Evolutionary conservation across 2,113 vertebrate genomes (phyloP).

Genomic region (Paracyprichromis sp.): DNA sequence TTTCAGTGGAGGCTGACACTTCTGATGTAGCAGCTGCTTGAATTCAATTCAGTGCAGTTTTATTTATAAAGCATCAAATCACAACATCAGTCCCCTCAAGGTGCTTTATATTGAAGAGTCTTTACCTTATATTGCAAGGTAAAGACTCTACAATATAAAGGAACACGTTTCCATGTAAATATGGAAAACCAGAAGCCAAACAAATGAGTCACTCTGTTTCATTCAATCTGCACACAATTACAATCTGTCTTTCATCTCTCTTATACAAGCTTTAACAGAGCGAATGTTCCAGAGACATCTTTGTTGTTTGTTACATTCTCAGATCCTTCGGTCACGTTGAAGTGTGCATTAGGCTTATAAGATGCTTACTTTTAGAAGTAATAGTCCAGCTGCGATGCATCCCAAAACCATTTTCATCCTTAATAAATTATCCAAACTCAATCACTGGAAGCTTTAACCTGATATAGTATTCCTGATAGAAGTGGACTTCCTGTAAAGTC

Average conservation of each 20-base stretch:
- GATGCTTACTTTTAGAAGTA: not conserved
- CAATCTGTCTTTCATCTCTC: accelerated
- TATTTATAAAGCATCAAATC: not conserved
- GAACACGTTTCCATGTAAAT: not conserved
- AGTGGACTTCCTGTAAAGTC: conserved; percentile 14
- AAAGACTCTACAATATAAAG: not conserved
- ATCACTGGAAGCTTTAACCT: not conserved
- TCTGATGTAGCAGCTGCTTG: not conserved
- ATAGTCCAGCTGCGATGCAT: not conserved
- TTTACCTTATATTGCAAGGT: not conserved
- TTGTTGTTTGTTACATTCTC: not conserved
- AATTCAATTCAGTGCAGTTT: not conserved
- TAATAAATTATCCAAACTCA: not conserved
- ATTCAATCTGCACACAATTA: not conserved
- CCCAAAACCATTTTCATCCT: not conserved
- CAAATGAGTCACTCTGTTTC: not conserved
- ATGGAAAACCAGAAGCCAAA: not conserved
- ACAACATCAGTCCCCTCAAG: not conserved
- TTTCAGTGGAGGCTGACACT: not conserved
- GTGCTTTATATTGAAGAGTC: not conserved
- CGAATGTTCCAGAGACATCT: not conserved
- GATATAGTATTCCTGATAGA: not conserved
- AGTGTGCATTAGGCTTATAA: not conserved
- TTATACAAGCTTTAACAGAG: not conserved
- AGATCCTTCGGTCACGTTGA: not conserved